Conservation (phyloP, 2,888 invertebrate genomes). For the Rhodophaea formosa region DNA sequence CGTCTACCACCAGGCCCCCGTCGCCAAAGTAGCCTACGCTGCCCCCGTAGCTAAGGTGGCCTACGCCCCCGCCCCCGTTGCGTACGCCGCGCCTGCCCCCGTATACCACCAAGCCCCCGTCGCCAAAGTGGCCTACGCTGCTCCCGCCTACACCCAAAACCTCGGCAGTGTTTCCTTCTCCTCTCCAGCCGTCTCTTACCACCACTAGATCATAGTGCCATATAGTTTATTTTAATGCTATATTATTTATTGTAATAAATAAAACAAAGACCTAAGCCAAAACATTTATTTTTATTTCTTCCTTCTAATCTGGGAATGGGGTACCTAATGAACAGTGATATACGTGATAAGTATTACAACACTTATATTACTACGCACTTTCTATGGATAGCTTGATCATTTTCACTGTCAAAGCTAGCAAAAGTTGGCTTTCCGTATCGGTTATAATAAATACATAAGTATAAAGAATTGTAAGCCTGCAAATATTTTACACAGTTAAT, state of each 20-base stretch:
- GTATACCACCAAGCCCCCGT: conserved; percentile 21
- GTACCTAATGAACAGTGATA: too few relatives aligned
- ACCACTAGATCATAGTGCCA: conserved; percentile 55
- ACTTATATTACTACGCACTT: too few relatives aligned
- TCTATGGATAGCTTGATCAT: too few relatives aligned
- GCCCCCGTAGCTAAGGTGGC: conserved; percentile 29
- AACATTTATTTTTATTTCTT: conserved; percentile 32
- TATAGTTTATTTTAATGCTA: conserved; percentile 29
- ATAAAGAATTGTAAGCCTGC: too few relatives aligned
- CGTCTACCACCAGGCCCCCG: conserved; percentile 20
- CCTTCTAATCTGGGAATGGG: background rate
- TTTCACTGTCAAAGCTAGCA: too few relatives aligned
- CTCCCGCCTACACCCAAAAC: conserved; percentile 31
- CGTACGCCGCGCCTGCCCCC: conserved; percentile 32
- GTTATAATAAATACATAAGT: too few relatives aligned
- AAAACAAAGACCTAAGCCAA: conserved; percentile 43
- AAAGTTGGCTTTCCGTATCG: too few relatives aligned
- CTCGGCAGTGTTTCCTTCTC: conserved; percentile 58
- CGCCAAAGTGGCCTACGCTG: conserved; percentile 32
- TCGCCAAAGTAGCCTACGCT: conserved; percentile 32
- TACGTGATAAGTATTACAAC: too few relatives aligned
- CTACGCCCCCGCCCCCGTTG: conserved; percentile 27
- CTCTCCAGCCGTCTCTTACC: conserved; percentile 64
- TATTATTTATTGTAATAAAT: conserved; percentile 63
- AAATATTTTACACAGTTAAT: too few relatives aligned